phyloP scores from a whole-genome alignment of 2,113 vertebrate genomes.

The Maccullochella peelii region DNA sequence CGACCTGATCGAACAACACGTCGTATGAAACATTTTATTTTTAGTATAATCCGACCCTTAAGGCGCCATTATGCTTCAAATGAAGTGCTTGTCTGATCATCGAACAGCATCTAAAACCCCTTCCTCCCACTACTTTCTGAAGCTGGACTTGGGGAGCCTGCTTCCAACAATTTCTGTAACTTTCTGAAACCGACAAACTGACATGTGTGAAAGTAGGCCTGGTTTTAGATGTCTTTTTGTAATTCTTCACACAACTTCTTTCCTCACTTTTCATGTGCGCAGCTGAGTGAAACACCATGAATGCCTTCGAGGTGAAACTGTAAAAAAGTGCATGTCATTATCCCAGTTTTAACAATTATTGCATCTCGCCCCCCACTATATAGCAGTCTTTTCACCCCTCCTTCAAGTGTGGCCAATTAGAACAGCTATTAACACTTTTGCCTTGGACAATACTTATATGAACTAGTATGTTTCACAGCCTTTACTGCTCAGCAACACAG shows the following conservation, averaged over 20 bases:
- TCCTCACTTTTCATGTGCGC: background rate
- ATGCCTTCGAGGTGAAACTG: background rate
- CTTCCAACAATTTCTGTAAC: background rate
- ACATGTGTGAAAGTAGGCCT: too few relatives aligned
- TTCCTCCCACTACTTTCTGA: background rate
- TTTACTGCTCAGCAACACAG: background rate
- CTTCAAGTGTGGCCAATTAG: background rate
- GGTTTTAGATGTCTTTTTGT: too few relatives aligned
- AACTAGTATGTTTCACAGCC: background rate
- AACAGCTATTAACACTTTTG: too few relatives aligned
- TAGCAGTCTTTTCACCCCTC: background rate
- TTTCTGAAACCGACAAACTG: background rate
- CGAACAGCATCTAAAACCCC: background rate
- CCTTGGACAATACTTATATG: background rate
- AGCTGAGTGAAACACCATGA: background rate
- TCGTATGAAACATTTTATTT: too few relatives aligned
- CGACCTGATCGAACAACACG: too few relatives aligned
- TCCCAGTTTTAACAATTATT: background rate
- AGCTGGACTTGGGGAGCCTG: background rate
- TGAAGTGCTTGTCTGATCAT: background rate
- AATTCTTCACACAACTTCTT: too few relatives aligned
- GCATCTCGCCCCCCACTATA: background rate
- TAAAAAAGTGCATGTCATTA: too few relatives aligned
- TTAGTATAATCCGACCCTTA: too few relatives aligned
- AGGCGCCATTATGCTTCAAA: background rate